phyloP scores from a whole-genome alignment of 2,888 invertebrate species.

The Catocala fraxini region DNA sequence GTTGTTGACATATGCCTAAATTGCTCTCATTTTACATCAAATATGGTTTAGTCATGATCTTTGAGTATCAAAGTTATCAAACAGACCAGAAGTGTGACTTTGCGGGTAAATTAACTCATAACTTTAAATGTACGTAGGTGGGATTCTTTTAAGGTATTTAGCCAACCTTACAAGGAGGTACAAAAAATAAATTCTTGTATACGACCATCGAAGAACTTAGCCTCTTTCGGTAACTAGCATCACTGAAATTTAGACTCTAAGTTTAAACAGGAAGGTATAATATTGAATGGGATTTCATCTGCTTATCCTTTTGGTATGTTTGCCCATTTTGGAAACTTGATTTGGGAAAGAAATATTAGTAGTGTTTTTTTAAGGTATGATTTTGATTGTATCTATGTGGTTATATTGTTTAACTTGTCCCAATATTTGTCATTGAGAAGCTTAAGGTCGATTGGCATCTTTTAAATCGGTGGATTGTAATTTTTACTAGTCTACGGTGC shows the following conservation, averaged over 20 bases:
- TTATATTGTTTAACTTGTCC: background rate
- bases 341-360: constrained; percentile 18
- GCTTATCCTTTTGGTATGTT: constrained; percentile 9
- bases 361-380: constrained; percentile 7
- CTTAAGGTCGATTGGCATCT: background rate
- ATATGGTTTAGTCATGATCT: too few species aligned
- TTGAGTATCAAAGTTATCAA: background rate
- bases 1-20: too few species aligned
- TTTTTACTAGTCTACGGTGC: too few species aligned
- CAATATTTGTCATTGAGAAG: background rate
- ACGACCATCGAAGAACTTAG: constrained; percentile 32
- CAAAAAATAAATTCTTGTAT: constrained; percentile 34
- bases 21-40: too few species aligned
- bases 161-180: constrained; percentile 28
- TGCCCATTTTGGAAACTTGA: constrained; percentile 35
- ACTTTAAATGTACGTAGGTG: constrained; percentile 36
- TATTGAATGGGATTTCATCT: constrained; percentile 11
- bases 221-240: constrained; percentile 25
- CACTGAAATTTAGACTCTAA: constrained; percentile 20
- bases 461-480: background rate
- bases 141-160: constrained; percentile 42
- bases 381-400: constrained; percentile 10
- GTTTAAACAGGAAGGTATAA: background rate
- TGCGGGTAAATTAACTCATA: constrained; percentile 42
- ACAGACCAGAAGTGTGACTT: constrained; percentile 22